Evolutionary conservation across 2,888 invertebrate genomes (phyloP), one percentile per base, ranked within the genome.

Genomic region (Dasysyrphus tricinctus): DNA sequence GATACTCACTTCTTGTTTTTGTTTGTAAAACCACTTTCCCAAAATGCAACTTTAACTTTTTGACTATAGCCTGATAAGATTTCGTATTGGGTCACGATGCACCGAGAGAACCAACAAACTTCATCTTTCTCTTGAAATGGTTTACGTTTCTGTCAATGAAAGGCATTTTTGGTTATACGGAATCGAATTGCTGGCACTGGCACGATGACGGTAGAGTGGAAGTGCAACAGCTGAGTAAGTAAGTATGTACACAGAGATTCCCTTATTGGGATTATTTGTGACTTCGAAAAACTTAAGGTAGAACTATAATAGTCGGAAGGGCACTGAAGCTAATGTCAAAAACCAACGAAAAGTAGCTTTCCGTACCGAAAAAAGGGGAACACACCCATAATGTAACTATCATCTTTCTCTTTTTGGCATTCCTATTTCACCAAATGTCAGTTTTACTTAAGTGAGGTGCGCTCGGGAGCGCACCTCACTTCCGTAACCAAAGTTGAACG

Each of bases 191-290:
- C n/a, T n/a, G n/a, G n/a, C n/a, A n/a, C n/a, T n/a, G n/a, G n/a
- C 24, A 24, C 24, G 24, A 1, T 24, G 19, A 29, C 14, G 11
- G 14, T 69, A 29, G 24, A 42, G 11, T 49, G 42, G 51, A 42
- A 57, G 67, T 74, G 57, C 59, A 61, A 65, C 54, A 42, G 42
- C 44, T 42, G n/a, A 61, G 51, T 61, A 61, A 47, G 59, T 69
- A 54, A 9, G 37, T 42, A 42, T 14, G 42, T 42, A 1, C 6
- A 54, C 16, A 61, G 47, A 14, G 19, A 79, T 79, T 47, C 80
- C 83, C 80, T 72, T 80, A 75, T 80, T 75, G 5, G 75, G 80
- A 72, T 54, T 57, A 67, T 44, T 67, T 80, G 57, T 67, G 78
- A 56, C 54, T 78, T 32, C 34, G 12, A 32, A 54, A 24, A 69